Percentiles rank a stretch among this genome's conserved stretches.
These are phyloP conservation scores for Sepiola atlantica DNA, from an alignment of 2,888 invertebrate genomes.

Conservation along the genomic window DNA sequence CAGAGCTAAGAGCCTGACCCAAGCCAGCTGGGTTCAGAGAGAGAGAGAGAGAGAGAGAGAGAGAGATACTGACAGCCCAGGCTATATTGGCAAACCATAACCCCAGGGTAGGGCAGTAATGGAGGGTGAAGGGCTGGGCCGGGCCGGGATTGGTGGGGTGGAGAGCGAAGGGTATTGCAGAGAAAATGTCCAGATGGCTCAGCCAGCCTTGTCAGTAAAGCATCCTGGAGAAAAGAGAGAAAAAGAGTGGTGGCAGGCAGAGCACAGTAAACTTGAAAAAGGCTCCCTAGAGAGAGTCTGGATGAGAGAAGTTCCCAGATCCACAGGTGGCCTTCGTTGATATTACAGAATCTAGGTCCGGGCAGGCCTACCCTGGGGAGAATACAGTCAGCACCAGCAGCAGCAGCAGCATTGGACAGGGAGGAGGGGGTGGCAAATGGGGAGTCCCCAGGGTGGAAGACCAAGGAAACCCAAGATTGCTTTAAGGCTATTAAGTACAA, in stretches of 20 bases:
- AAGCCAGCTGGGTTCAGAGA: slow-evolving; percentile 18
- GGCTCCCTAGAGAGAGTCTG: slow-evolving; percentile 37
- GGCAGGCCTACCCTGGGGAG: slow-evolving; percentile 34
- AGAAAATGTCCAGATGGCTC: slow-evolving; percentile 41
- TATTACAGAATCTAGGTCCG: slow-evolving; percentile 34
- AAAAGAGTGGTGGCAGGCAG: neutral
- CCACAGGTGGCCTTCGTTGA: slow-evolving; percentile 45
- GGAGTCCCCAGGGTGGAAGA: neutral
- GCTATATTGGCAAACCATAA: slow-evolving; percentile 6
- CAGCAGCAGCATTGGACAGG: slow-evolving; percentile 35
- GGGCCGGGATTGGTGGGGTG: too few species aligned
- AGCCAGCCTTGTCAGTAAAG: slow-evolving; percentile 35
- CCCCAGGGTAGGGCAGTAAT: neutral
- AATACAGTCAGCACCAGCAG: slow-evolving; percentile 32
- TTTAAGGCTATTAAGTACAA: slow-evolving; percentile 42
- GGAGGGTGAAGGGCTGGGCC: too few species aligned
- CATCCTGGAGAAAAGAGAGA: neutral
- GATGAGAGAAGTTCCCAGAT: slow-evolving; percentile 41
- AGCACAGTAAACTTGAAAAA: slow-evolving; percentile 37
- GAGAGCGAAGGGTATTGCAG: neutral
- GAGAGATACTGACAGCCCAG: too few species aligned
- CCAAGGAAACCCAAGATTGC: slow-evolving; percentile 36
- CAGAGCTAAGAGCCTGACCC: neutral
- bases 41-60: too few species aligned
- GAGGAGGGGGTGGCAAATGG: slow-evolving; percentile 15